Percentiles rank a stretch among this genome's conserved stretches.
These are phyloP conservation scores for Drosophila orena DNA, from an alignment of 1,140 invertebrate genomes.

Conservation along the genomic window DNA sequence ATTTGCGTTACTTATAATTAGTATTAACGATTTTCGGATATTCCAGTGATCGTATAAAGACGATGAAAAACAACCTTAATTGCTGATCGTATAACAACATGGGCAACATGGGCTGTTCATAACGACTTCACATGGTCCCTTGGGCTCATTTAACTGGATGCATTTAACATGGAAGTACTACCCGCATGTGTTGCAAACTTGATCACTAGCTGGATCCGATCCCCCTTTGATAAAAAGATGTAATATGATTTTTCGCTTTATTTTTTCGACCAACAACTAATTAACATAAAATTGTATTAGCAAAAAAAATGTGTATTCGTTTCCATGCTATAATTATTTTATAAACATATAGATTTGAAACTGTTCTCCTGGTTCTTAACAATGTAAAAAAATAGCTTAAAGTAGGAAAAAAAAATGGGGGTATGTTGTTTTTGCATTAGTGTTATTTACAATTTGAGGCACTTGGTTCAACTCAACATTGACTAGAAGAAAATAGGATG, in stretches of 20 bases:
- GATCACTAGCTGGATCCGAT: slow-evolving; percentile 11
- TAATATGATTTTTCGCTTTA: slow-evolving; percentile 2
- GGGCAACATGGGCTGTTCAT: too few species aligned
- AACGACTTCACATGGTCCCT: too few species aligned
- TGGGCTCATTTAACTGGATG: not conserved
- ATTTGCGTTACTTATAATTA: slow-evolving; percentile 21
- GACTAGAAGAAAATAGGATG: slow-evolving; percentile 70
- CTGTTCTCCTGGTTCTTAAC: slow-evolving; percentile 50
- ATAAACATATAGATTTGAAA: slow-evolving; percentile 32
- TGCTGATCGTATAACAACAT: too few species aligned
- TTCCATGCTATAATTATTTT: not conserved
- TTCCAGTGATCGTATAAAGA: not conserved
- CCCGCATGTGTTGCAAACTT: slow-evolving; percentile 22
- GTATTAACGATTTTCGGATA: slow-evolving; percentile 44
- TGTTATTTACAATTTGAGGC: slow-evolving; percentile 74
- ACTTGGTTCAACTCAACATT: slow-evolving; percentile 70
- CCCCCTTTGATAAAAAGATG: too few species aligned
- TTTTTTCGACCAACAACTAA: slow-evolving; percentile 43
- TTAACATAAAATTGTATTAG: slow-evolving; percentile 38
- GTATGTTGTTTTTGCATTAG: slow-evolving; percentile 4
- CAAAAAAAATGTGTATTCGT: not conserved
- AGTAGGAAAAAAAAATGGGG: slow-evolving; percentile 38
- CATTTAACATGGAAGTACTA: slow-evolving; percentile 38
- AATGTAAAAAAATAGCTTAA: slow-evolving; percentile 37
- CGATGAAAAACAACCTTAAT: not conserved